Base-by-base conservation (phyloP, 2,888 invertebrate species). In the Xanthia togata region DNA sequence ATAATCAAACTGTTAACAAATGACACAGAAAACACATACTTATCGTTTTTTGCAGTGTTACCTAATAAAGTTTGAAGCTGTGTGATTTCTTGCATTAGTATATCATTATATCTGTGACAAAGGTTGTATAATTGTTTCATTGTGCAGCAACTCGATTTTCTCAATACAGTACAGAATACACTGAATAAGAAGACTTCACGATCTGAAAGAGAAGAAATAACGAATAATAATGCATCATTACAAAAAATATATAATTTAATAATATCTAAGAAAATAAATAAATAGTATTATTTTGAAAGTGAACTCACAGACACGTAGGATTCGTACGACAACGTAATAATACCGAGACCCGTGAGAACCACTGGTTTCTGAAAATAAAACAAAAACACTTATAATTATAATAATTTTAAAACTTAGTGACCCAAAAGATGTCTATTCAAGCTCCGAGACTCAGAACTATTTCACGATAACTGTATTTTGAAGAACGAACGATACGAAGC, bases 241-340 rank as follows among this genome's bases (percentile, higher is more conserved):
- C 1, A 31, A 31, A 31, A 31, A 31, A 31, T 31, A 31, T 2
- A 38, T 38, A 38, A 38, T 38, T 38, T 38, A 38, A 38, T 38
- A 5, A 38, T 38, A 9, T 38, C 9, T 9, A 38, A 38, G 9
- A 38, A 38, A 38, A 11, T 41, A 23, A 53, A 53, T 53, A 53
- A 53, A n/a, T n/a, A 23, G 11, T n/a, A 55, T 55, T n/a, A 55
- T 4, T 55, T 55, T 26, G 0, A 55, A 17, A 64, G n/a, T 26
- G 23, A 23, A 86, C 85, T 90, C 82, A 92, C 92, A 73, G 91
- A 86, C 44, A 92, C 83, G 73, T 89, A 92, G 3, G 92, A 90
- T 41, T 89, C 78, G 70, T 93, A 92, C 1, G 92, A 93, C 31
- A 93, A 72, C 2, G 87, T 82, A 6, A 92, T 76, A 11, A 90